phyloP scores from a whole-genome alignment of 2,888 invertebrate genomes.

The Geotrupes spiniger region DNA sequence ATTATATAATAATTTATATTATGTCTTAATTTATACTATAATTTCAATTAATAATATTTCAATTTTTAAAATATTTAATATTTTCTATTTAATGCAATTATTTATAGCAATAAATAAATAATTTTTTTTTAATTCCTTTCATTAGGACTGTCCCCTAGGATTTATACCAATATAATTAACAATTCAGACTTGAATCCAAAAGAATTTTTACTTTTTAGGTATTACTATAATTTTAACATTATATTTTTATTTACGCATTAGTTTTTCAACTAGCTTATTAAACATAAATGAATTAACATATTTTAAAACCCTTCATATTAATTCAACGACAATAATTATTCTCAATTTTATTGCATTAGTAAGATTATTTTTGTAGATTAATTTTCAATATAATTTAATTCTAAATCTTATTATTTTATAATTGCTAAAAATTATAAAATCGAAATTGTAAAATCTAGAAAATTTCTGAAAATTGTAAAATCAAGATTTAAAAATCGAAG shows the following conservation, averaged over 20 bases:
- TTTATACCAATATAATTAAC: constrained; percentile 62
- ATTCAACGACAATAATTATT: constrained; percentile 44
- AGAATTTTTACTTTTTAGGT: constrained; percentile 49
- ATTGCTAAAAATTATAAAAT: too few species aligned
- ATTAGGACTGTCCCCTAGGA: constrained; percentile 60
- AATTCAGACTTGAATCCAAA: constrained; percentile 54
- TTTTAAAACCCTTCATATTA: constrained; percentile 35
- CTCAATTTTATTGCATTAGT: constrained; percentile 37
- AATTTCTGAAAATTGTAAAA: too few species aligned
- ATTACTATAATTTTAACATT: constrained; percentile 55
- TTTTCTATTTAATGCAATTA: constrained; percentile 55
- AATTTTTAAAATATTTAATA: constrained; percentile 52
- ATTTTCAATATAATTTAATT: constrained; percentile 21
- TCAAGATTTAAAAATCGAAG: too few species aligned
- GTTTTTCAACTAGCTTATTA: constrained; percentile 51
- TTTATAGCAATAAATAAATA: constrained; percentile 48
- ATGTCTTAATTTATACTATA: constrained; percentile 49
- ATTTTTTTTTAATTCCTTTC: constrained; percentile 51
- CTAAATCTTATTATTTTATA: too few species aligned
- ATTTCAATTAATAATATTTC: constrained; percentile 51
- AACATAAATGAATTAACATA: constrained; percentile 51
- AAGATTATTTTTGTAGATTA: constrained; percentile 34
- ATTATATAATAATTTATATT: too few species aligned
- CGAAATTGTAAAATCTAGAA: too few species aligned
- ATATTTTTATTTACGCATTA: constrained; percentile 57